These are phyloP conservation scores for Orthonyx spaldingii DNA, from an alignment of 2,113 vertebrate genomes.

Conservation along the genomic window DNA sequence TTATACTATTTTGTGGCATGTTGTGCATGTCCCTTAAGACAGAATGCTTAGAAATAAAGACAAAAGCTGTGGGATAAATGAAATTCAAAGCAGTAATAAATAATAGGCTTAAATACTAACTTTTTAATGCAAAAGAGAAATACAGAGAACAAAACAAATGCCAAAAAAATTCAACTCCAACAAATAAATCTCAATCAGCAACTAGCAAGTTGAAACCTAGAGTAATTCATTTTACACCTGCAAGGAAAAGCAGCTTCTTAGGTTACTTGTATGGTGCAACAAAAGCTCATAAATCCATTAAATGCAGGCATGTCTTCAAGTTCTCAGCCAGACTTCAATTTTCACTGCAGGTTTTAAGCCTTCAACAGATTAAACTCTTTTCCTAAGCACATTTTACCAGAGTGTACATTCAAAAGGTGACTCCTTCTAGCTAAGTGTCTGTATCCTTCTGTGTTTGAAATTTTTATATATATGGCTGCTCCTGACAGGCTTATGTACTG, in stretches of 20 bases:
- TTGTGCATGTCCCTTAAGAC: conserved; percentile 6
- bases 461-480: not conserved
- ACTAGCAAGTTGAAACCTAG: not conserved
- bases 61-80: conserved; percentile 17
- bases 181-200: conserved; percentile 15
- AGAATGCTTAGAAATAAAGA: conserved; percentile 19
- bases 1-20: conserved; percentile 15
- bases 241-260: conserved; percentile 10
- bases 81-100: conserved; percentile 39
- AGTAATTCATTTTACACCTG: conserved; percentile 41
- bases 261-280: not conserved
- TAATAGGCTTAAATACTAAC: conserved; percentile 15
- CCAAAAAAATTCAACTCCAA: not conserved
- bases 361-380: conserved; percentile 4
- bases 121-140: not conserved
- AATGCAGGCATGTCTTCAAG: not conserved
- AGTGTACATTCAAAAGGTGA: not conserved
- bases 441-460: not conserved
- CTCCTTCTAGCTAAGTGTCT: not conserved
- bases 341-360: conserved; percentile 27
- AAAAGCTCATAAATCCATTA: conserved; percentile 42
- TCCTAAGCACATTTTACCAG: not conserved
- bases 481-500: not conserved
- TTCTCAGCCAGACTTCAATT: conserved; percentile 14
- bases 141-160: not conserved